These are phyloP conservation scores for Xylophagus ater DNA, from an alignment of 2,888 invertebrate genomes.

Conservation along the genomic window DNA sequence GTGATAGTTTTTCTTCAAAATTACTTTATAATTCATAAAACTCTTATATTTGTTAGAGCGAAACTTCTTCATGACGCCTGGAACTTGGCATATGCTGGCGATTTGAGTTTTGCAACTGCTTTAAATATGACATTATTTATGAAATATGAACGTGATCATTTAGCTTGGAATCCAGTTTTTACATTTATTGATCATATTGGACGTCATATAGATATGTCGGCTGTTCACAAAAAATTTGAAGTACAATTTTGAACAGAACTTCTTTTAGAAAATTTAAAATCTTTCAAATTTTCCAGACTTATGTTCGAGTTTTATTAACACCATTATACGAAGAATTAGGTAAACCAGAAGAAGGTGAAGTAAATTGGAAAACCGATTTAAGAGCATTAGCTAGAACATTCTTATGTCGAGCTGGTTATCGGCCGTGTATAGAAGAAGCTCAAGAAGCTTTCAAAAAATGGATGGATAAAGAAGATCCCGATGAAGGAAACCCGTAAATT, in stretches of 20 bases:
- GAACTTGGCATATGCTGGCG: constrained; percentile 67
- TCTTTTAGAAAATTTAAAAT: background rate
- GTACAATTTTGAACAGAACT: constrained; percentile 33
- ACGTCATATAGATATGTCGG: constrained; percentile 55
- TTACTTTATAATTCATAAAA: too few relatives aligned
- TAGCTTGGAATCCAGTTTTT: constrained; percentile 75
- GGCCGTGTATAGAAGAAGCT: constrained; percentile 65
- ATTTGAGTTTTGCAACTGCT: constrained; percentile 61
- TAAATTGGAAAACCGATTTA: constrained; percentile 55
- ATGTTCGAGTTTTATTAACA: constrained; percentile 54
- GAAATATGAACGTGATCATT: constrained; percentile 57
- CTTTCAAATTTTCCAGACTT: constrained; percentile 44
- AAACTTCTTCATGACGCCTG: constrained; percentile 67
- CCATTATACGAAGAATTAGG: constrained; percentile 62
- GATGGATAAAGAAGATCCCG: constrained; percentile 62
- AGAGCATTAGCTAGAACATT: constrained; percentile 57
- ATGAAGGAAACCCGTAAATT: constrained; percentile 68
- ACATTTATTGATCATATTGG: constrained; percentile 74
- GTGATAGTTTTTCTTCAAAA: constrained; percentile 18
- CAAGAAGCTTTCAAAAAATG: constrained; percentile 60
- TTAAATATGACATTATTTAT: constrained; percentile 70
- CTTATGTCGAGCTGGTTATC: constrained; percentile 64
- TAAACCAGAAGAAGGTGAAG: constrained; percentile 45
- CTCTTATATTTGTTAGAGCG: constrained; percentile 43
- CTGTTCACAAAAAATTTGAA: constrained; percentile 59